Evolutionary conservation across 2,113 vertebrate species (phyloP).

Genomic region (Puma concolor): DNA sequence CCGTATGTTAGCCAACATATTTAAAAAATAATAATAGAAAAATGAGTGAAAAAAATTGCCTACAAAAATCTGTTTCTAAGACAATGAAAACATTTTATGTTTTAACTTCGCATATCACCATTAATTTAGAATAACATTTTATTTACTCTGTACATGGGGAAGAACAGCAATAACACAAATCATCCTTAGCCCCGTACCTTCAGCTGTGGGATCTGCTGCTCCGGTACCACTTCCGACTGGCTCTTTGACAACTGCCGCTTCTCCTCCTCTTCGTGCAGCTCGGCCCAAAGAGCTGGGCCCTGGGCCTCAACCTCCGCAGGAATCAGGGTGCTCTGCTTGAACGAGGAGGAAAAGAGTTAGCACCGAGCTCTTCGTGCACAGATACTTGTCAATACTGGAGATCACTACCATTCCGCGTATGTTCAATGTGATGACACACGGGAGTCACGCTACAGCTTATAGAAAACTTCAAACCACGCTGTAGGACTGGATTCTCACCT

Average conservation of each 20-base stretch:
- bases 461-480: neutral
- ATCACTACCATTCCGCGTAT: fast-evolving
- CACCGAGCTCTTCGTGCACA: fast-evolving
- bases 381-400: too few relatives aligned
- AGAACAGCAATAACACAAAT: neutral
- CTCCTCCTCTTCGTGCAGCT: slow-evolving; percentile 83
- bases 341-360: neutral
- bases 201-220: slow-evolving; percentile 86
- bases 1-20: too few relatives aligned
- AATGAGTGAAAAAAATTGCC: neutral
- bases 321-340: neutral
- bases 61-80: neutral
- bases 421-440: neutral
- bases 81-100: neutral
- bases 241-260: slow-evolving; percentile 88
- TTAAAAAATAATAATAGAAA: neutral
- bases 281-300: slow-evolving; percentile 78
- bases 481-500: too few relatives aligned
- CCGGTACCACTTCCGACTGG: slow-evolving; percentile 87
- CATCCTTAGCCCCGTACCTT: slow-evolving; percentile 82
- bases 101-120: neutral
- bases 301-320: slow-evolving; percentile 85
- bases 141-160: neutral
- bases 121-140: neutral
- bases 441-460: neutral